A percentile compares a stretch with the other conserved stretches of the same genome.
Evolutionary conservation across 37 sponge, comb jelly and placozoan species (phyloP).

Genomic region (Oscarella lobularis): DNA sequence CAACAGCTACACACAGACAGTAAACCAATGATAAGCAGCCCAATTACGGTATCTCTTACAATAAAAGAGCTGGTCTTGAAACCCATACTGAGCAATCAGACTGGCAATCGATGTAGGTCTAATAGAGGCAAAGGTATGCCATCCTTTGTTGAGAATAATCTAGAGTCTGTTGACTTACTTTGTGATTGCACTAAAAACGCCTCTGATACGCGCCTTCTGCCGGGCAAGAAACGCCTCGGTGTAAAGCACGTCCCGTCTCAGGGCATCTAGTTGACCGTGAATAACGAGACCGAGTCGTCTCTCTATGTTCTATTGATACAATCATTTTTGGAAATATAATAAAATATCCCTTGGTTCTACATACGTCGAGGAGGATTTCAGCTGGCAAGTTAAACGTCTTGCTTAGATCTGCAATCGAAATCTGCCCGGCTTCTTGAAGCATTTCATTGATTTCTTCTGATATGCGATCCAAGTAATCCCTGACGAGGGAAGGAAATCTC

Average conservation of each 20-base stretch:
- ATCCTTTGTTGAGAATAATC: too few relatives aligned
- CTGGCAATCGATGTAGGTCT: slow-evolving; percentile 33
- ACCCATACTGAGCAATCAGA: slow-evolving; percentile 26
- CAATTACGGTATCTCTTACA: slow-evolving; percentile 25
- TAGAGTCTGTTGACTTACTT: too few relatives aligned
- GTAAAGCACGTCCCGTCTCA: slow-evolving; percentile 7
- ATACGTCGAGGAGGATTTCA: slow-evolving; percentile 51
- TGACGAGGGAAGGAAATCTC: slow-evolving; percentile 7
- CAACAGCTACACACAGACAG: slow-evolving; percentile 28
- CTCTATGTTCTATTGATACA: slow-evolving; percentile 9
- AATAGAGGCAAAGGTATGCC: too few relatives aligned
- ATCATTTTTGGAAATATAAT: too few relatives aligned
- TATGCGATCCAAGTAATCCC: slow-evolving; percentile 48
- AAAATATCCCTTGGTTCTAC: too few relatives aligned
- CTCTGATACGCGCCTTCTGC: slow-evolving; percentile 46
- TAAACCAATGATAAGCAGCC: not conserved
- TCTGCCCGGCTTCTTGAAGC: slow-evolving; percentile 66
- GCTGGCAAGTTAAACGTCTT: slow-evolving; percentile 56
- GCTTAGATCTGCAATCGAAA: slow-evolving; percentile 62
- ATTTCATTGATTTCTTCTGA: slow-evolving; percentile 91
- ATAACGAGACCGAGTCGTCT: slow-evolving; percentile 13
- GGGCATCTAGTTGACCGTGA: slow-evolving; percentile 12
- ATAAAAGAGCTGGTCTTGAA: slow-evolving; percentile 50
- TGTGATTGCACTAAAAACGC: slow-evolving; percentile 75
- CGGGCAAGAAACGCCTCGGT: slow-evolving; percentile 16